phyloP scores from a whole-genome alignment of 2,113 vertebrate genomes.

The Pygoscelis antarcticus region DNA sequence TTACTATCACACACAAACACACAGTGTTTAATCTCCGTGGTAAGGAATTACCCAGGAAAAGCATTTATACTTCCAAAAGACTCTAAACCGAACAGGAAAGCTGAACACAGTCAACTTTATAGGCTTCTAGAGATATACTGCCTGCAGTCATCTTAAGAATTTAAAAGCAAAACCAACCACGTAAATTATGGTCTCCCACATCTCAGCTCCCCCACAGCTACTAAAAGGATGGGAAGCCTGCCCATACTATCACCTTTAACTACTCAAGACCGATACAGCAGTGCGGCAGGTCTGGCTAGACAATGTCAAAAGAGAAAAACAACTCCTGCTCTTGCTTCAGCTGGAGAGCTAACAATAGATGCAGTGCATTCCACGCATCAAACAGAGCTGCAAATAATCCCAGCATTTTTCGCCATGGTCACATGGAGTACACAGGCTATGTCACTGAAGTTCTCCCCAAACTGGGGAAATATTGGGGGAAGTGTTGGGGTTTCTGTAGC shows the following conservation, averaged over 20 bases:
- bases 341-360: constrained; percentile 49
- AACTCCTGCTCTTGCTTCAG: constrained; percentile 37
- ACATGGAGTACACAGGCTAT: background rate
- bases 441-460: background rate
- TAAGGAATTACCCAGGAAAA: background rate
- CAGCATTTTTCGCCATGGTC: background rate
- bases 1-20: background rate
- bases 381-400: constrained; percentile 55
- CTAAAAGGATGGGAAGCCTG: background rate
- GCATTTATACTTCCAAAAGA: background rate
- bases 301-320: constrained; percentile 36
- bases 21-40: background rate
- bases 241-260: background rate
- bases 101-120: background rate
- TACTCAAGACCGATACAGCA: background rate
- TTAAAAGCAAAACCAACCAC: background rate
- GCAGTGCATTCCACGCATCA: constrained; percentile 26
- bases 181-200: background rate
- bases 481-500: background rate
- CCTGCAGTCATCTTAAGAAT: background rate
- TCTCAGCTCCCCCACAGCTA: background rate
- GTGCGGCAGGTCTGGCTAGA: background rate
- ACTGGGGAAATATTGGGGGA: background rate
- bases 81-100: background rate
- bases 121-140: background rate